A percentile compares a stretch with the other conserved stretches of the same genome.
Conservation (phyloP, 2,888 invertebrate genomes). For the Ryuthela nishihirai region DNA sequence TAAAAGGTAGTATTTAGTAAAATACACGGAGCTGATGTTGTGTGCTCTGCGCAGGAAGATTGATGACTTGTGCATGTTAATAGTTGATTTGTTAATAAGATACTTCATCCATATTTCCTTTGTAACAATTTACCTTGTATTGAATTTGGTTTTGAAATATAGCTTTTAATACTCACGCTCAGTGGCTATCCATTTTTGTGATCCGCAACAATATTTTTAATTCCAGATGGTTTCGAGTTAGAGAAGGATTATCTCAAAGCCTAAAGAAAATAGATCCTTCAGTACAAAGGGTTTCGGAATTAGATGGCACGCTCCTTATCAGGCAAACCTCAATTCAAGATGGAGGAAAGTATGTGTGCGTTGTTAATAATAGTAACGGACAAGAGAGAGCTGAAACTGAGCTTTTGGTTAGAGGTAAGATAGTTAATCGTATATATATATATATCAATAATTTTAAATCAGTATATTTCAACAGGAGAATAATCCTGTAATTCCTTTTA, state of each 20-base stretch:
- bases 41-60: too few relatives aligned
- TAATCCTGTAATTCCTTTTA: neutral
- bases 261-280: conserved; percentile 15
- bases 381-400: conserved; percentile 87
- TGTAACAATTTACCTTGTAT: too few relatives aligned
- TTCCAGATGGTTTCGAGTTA: conserved; percentile 27
- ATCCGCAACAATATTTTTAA: too few relatives aligned
- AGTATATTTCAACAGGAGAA: neutral
- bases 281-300: conserved; percentile 54
- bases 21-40: too few relatives aligned
- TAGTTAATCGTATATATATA: neutral
- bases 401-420: conserved; percentile 72
- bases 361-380: conserved; percentile 91
- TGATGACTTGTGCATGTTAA: too few relatives aligned
- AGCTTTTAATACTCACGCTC: too few relatives aligned
- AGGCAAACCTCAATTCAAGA: conserved; percentile 89
- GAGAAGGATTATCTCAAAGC: conserved; percentile 23
- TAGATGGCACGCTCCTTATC: conserved; percentile 89
- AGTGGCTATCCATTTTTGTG: too few relatives aligned
- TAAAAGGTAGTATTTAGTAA: too few relatives aligned
- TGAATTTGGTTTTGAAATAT: too few relatives aligned
- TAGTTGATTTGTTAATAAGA: too few relatives aligned
- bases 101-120: too few relatives aligned
- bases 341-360: conserved; percentile 89
- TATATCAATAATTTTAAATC: neutral